Base-by-base conservation (phyloP, 2,797 vertebrate genomes). In the Nasua narica region DNA sequence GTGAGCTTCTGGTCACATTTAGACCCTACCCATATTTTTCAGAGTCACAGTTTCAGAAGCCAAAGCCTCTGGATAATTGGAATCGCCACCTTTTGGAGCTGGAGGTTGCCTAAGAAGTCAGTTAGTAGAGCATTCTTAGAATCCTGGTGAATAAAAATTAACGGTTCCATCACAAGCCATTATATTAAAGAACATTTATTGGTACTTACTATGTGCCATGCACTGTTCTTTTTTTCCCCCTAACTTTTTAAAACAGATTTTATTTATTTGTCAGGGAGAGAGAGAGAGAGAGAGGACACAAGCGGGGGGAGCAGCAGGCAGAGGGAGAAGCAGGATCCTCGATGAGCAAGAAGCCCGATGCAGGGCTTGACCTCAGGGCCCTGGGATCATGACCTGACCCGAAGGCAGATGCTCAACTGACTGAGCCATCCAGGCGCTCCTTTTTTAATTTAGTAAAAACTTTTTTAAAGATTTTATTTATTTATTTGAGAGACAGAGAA, bases 1-100 rank as follows among this genome's bases (percentile, higher is more conserved):
- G 50, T 37, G 88, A 48, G 40, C 58, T 79, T 88, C 95, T 90
- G 40, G 69, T 43, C 94, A 82, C 50, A 94, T 96, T 95, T 52
- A 65, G 3, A 85, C 32, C 4, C 9, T 58, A 58, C 5, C 60
- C 1, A 19, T 77, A 84, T 60, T 95, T 95, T 97, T 90, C 35
- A 76, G 50, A 90, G 37, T 62, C 76, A 82, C 16, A 78, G 15
- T 95, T 82, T 95, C 77, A 82, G 81, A 85, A 90, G 21, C 11
- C 46, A 1, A 62, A 32, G 25, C 46, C 29, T 92, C 32, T 89
- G 25, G 78, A 79, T 69, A 70, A 69, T 16, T 90, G 65, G 29
- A 78, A 90, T 88, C 21, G 13, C 32, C 23, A 29, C 13, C 46
- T 70, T 94, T 94, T 86, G 70, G 78, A 83, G 29, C 29, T 58